Evolutionary conservation across 2,888 invertebrate species (phyloP).

Genomic region (Ophioninae sp.): DNA sequence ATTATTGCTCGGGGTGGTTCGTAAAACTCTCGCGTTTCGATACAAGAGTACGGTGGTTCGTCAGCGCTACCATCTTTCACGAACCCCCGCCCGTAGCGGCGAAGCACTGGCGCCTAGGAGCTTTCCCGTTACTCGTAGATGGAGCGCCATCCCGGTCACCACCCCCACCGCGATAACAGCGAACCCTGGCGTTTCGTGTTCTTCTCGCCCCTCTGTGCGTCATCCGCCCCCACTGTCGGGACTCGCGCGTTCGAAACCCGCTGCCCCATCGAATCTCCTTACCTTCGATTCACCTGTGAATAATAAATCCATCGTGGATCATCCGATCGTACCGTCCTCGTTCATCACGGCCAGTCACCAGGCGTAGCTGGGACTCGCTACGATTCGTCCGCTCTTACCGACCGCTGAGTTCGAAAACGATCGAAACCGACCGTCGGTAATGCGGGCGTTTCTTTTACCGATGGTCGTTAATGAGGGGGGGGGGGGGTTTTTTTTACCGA

Average conservation of each 20-base stretch:
- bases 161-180: slow-evolving; percentile 29
- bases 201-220: not conserved
- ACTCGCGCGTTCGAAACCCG: not conserved
- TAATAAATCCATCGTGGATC: slow-evolving; percentile 21
- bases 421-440: too few species aligned
- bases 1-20: not conserved
- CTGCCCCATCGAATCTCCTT: not conserved
- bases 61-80: slow-evolving; percentile 41
- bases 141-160: slow-evolving; percentile 36
- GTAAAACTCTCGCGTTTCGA: slow-evolving; percentile 18
- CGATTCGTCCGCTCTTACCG: not conserved
- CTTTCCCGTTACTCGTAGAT: slow-evolving; percentile 36
- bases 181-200: slow-evolving; percentile 22
- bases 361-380: not conserved
- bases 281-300: not conserved
- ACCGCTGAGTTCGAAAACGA: not conserved
- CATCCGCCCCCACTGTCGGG: not conserved
- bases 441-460: not conserved
- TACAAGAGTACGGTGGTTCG: slow-evolving; percentile 11
- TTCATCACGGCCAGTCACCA: not conserved
- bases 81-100: slow-evolving; percentile 51
- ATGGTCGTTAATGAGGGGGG: not conserved
- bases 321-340: not conserved
- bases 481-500: too few species aligned
- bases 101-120: slow-evolving; percentile 38